Conservation (phyloP, 2,113 vertebrate genomes). For the Opisthocomus hoazin region DNA sequence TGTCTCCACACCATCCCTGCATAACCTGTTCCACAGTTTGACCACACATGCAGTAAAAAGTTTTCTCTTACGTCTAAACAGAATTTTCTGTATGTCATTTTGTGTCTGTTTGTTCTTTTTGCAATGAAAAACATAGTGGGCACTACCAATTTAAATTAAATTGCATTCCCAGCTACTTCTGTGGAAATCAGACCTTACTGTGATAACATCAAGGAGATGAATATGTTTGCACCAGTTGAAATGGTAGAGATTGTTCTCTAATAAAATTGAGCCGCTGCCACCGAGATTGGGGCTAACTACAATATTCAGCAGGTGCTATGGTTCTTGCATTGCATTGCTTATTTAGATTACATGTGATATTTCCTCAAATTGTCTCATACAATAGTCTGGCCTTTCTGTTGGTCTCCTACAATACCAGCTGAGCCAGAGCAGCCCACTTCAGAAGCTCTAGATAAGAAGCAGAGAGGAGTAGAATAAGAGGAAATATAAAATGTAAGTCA, state of each 20-base stretch:
- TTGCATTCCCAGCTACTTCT: neutral
- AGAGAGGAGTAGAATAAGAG: neutral
- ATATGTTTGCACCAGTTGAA: neutral
- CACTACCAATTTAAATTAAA: neutral
- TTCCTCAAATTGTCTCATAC: neutral
- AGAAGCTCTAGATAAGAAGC: neutral
- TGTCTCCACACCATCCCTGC: too few species aligned
- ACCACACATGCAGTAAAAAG: rapidly evolving
- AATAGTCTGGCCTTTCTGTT: neutral
- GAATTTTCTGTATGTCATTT: neutral
- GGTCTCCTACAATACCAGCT: neutral
- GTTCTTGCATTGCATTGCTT: neutral
- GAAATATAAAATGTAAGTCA: neutral
- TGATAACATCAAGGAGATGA: neutral
- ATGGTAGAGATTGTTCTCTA: neutral
- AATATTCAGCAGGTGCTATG: neutral
- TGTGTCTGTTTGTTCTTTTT: neutral
- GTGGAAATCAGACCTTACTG: neutral
- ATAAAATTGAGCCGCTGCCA: neutral
- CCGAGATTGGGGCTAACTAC: neutral
- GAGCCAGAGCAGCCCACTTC: neutral
- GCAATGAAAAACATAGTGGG: neutral
- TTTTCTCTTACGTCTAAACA: neutral
- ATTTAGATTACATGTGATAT: neutral
- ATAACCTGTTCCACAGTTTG: neutral